These are phyloP conservation scores for Battus philenor DNA, from an alignment of 1,140 invertebrate genomes.

Conservation along the genomic window DNA sequence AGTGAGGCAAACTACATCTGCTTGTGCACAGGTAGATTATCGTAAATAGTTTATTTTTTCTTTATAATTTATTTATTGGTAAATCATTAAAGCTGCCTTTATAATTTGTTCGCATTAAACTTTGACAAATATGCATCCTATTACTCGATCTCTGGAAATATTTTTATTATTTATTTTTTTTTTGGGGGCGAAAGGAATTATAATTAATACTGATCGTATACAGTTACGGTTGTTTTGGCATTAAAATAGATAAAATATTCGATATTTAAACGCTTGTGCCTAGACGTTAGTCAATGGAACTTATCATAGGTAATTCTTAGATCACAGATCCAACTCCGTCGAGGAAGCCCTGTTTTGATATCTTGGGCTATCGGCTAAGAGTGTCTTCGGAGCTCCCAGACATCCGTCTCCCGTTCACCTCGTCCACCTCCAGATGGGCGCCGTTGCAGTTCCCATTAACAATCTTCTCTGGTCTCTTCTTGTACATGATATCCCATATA, in stretches of 20 bases:
- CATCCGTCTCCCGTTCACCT: conserved; percentile 39
- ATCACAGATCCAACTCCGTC: conserved; percentile 1
- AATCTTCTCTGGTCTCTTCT: conserved; percentile 69
- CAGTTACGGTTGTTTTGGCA: too few species aligned
- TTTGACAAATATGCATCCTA: too few species aligned
- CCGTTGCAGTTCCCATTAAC: conserved; percentile 56
- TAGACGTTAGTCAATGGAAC: not conserved
- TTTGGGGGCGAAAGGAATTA: conserved; percentile 11
- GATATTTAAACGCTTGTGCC: not conserved
- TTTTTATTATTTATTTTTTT: conserved; percentile 3
- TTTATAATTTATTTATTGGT: too few species aligned
- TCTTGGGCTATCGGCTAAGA: conserved; percentile 61
- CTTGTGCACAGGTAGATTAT: too few species aligned
- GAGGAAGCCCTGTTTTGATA: too few species aligned
- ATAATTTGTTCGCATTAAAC: too few species aligned
- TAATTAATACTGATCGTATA: conserved; percentile 13
- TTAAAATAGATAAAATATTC: conserved; percentile 12
- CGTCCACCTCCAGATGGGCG: conserved; percentile 72
- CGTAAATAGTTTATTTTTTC: too few species aligned
- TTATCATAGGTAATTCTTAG: not conserved
- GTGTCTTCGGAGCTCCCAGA: conserved; percentile 69
- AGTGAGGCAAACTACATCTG: too few species aligned
- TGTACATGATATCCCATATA: conserved; percentile 95
- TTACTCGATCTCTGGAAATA: too few species aligned
- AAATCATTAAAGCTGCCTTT: too few species aligned